Percentiles rank a stretch among this genome's conserved stretches.
Evolutionary conservation across 2,113 vertebrate species (phyloP).

Genomic region (Danio rerio): DNA sequence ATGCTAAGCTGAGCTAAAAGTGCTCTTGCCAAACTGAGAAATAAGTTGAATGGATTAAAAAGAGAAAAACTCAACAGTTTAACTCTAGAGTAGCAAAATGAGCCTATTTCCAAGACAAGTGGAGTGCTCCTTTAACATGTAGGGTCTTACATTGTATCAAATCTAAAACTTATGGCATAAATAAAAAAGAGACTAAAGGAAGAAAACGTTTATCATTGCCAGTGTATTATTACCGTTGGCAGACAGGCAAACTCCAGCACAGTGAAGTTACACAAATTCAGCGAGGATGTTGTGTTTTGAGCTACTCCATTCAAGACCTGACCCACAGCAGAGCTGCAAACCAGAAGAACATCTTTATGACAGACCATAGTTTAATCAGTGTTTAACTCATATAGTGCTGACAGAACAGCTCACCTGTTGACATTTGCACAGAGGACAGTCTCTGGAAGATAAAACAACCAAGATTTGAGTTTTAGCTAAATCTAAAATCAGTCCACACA

Average conservation of each 20-base stretch:
- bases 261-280: constrained; percentile 1
- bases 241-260: constrained; percentile 8
- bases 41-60: too few species aligned
- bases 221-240: background rate
- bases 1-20: too few species aligned
- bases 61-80: too few species aligned
- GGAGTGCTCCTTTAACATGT: too few species aligned
- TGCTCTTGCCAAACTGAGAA: too few species aligned
- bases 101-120: too few species aligned
- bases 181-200: background rate
- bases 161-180: background rate
- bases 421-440: background rate
- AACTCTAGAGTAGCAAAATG: too few species aligned
- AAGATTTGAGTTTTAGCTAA: background rate
- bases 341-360: constrained; percentile 1
- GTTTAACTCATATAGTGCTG: background rate
- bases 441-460: background rate
- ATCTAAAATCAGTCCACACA: background rate
- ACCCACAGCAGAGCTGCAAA: background rate
- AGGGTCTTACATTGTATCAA: background rate
- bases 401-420: constrained; percentile 27
- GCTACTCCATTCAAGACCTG: constrained; percentile 4
- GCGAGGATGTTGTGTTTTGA: background rate
- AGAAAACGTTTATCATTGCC: too few species aligned
- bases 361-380: background rate